Evolutionary conservation across 2,113 vertebrate species (phyloP).

Genomic region (Tetrao urogallus): DNA sequence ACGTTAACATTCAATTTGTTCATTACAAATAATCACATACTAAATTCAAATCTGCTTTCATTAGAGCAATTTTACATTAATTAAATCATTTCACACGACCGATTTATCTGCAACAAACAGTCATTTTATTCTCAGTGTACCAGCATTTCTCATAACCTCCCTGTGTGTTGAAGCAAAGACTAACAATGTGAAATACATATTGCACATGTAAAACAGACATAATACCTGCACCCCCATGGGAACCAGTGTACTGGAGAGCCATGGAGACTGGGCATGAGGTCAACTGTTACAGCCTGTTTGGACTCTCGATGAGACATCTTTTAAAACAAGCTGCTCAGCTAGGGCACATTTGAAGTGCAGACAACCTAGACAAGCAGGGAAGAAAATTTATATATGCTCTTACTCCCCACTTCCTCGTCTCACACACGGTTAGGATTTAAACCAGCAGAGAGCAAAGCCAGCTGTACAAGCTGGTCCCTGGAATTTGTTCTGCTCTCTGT

Average conservation of each 20-base stretch:
- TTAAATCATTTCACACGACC: constrained; percentile 48
- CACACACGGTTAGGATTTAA: background rate
- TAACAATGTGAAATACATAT: background rate
- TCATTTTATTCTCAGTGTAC: constrained; percentile 27
- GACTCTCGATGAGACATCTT: background rate
- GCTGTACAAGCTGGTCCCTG: background rate
- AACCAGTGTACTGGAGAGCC: background rate
- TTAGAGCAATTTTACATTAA: constrained; percentile 45
- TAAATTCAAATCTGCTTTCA: constrained; percentile 54
- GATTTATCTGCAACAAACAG: constrained; percentile 50
- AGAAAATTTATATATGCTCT: background rate
- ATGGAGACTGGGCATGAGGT: background rate
- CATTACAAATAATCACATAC: constrained; percentile 36
- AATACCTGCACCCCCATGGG: background rate
- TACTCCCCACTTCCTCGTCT: background rate
- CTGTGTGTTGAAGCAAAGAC: background rate
- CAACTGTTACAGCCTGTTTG: background rate
- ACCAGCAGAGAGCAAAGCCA: background rate
- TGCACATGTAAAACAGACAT: background rate
- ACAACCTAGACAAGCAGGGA: background rate
- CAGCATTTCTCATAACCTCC: constrained; percentile 12
- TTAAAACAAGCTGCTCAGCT: background rate
- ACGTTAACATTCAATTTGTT: constrained; percentile 24
- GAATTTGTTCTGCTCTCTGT: background rate
- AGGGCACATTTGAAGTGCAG: background rate